Base-by-base conservation (phyloP, 2,888 invertebrate species). In the Volucella inanis region DNA sequence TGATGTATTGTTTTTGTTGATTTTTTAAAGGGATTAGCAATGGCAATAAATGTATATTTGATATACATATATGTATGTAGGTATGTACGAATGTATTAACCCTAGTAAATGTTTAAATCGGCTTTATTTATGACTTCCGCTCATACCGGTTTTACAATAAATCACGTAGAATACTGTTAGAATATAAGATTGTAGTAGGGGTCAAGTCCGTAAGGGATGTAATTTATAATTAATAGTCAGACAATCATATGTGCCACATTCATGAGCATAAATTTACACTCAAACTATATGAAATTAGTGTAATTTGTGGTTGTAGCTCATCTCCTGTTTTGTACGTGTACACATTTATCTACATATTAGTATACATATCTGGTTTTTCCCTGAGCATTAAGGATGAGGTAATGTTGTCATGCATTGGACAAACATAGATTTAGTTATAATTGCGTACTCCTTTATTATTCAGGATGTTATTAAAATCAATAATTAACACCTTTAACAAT, bases 191-290 rank as follows among this genome's bases (percentile, higher is more conserved):
- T 57, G 45, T 54, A 70, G 61, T 71, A 70, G 75, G 79, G 75
- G 84, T 80, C 80, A 80, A 84, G 70, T 84, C 74, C 70, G 47
- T 70, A 75, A 79, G 75, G 81, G 75, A 82, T 84, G 84, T 78
- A 74, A 80, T 79, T 79, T 68, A 86, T 88, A 88, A 88, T 88
- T 88, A 88, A 88, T 88, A 85, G 87, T 79, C 87, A 85, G 81
- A 86, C 87, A 87, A 88, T 88, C 87, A 87, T 87, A 88, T 88
- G 87, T 88, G 87, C 77, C 87, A 88, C 84, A 87, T 84, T 87
- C 86, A 86, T 88, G 52, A 87, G 64, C 88, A 88, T 88, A 88
- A 78, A 88, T 88, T 87, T 88, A 86, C 88, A 72, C 82, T 87
- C 77, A 80, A 87, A 87, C 74, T 75, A 87, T 87, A 87, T 87